These are phyloP conservation scores for Leptoteleia sp. DNA, from an alignment of 1,140 invertebrate genomes.

Conservation along the genomic window DNA sequence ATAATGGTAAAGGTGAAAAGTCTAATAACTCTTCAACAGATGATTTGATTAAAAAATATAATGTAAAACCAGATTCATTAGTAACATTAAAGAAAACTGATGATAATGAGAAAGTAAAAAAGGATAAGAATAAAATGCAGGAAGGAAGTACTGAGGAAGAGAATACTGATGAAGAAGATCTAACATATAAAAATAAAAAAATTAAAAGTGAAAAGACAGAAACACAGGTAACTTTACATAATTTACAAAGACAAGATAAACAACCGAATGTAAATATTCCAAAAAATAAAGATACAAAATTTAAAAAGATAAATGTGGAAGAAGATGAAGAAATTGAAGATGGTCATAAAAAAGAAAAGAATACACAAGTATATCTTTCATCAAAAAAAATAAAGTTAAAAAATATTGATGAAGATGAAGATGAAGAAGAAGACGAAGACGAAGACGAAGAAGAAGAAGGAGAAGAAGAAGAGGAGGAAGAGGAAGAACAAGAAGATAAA, in stretches of 20 bases:
- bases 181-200: background rate
- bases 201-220: background rate
- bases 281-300: no score
- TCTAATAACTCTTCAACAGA: constrained; percentile 27
- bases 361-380: background rate
- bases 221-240: background rate
- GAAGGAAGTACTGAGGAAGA: no score
- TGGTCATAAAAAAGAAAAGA: background rate
- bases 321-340: no score
- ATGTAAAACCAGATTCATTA: constrained; percentile 38
- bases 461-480: background rate
- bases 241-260: no score
- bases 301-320: no score
- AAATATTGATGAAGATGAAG: background rate
- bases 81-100: constrained; percentile 7
- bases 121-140: no score
- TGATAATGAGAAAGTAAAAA: constrained; percentile 13
- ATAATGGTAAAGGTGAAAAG: constrained; percentile 9
- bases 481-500: constrained; percentile 2
- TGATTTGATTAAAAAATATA: constrained; percentile 23
- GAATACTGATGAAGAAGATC: no score
- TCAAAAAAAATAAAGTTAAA: background rate
- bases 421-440: no score
- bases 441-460: no score
- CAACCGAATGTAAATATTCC: no score